phyloP scores from a whole-genome alignment of 2,113 vertebrate species.

The Sylvilagus bachmani region DNA sequence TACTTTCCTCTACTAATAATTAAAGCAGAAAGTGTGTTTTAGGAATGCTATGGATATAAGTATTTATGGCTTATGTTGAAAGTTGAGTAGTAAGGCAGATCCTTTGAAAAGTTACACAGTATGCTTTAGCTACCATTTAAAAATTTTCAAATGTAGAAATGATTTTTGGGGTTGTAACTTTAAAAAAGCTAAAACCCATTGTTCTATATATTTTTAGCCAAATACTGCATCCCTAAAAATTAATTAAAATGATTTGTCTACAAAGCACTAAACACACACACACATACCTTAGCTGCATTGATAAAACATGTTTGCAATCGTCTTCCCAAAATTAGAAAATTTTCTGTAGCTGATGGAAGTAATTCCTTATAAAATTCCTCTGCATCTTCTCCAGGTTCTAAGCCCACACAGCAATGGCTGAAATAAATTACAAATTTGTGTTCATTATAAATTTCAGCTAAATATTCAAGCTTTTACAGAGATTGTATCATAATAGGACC shows the following conservation, averaged over 20 bases:
- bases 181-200: not conserved
- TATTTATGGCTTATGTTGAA: not conserved
- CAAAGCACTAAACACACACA: constrained; percentile 46
- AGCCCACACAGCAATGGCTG: constrained; percentile 92
- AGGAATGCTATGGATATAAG: constrained; percentile 46
- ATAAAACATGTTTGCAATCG: constrained; percentile 88
- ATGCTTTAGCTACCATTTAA: constrained; percentile 31
- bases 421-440: constrained; percentile 62
- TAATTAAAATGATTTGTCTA: constrained; percentile 60
- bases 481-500: constrained; percentile 8
- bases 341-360: constrained; percentile 90
- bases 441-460: constrained; percentile 55
- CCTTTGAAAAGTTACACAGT: not conserved
- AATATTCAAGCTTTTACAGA: constrained; percentile 34
- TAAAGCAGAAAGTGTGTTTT: constrained; percentile 22
- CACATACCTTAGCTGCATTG: constrained; percentile 87
- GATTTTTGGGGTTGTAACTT: not conserved
- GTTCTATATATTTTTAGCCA: constrained; percentile 8
- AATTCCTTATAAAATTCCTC: constrained; percentile 90
- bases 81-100: constrained; percentile 18
- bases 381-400: constrained; percentile 89
- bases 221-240: constrained; percentile 50
- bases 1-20: not conserved
- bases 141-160: constrained; percentile 34
- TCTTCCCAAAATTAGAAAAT: constrained; percentile 89